phyloP scores from a whole-genome alignment of 2,797 vertebrate species.

The Ispidina picta region DNA sequence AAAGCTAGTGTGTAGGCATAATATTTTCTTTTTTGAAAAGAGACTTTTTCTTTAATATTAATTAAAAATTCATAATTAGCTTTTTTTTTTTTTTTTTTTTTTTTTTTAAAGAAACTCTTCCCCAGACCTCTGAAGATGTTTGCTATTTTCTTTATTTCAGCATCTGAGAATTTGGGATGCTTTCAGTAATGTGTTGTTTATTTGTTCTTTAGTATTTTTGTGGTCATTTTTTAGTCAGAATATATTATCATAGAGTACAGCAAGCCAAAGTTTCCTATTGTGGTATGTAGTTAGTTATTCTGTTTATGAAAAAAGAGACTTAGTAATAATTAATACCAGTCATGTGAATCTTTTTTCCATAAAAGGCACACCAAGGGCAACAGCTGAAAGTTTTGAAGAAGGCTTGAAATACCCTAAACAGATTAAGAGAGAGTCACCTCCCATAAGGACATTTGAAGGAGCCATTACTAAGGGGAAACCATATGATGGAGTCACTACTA shows the following conservation, averaged over 20 bases:
- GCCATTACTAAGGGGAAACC: constrained; percentile 96
- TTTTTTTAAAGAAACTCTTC: neutral
- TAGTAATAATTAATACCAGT: neutral
- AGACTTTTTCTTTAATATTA: neutral
- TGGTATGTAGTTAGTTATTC: neutral
- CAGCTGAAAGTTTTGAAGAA: constrained; percentile 91
- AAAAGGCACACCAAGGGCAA: constrained; percentile 92
- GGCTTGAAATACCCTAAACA: constrained; percentile 93
- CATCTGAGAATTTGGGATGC: neutral
- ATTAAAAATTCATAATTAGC: too few relatives aligned
- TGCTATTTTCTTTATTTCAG: neutral
- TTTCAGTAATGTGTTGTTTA: neutral
- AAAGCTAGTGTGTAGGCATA: neutral
- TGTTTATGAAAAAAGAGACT: neutral
- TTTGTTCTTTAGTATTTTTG: neutral
- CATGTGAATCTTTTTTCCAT: neutral
- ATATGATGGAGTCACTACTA: constrained; percentile 94
- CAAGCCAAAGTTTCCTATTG: neutral
- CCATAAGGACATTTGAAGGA: constrained; percentile 92
- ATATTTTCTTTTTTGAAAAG: neutral
- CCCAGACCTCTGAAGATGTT: neutral
- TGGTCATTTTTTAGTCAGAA: neutral
- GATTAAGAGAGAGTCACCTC: constrained; percentile 95
- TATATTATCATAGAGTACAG: neutral
- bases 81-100: too few relatives aligned